Evolutionary conservation across 2,888 invertebrate genomes (phyloP).

Genomic region (Cataglyphis albicans): DNA sequence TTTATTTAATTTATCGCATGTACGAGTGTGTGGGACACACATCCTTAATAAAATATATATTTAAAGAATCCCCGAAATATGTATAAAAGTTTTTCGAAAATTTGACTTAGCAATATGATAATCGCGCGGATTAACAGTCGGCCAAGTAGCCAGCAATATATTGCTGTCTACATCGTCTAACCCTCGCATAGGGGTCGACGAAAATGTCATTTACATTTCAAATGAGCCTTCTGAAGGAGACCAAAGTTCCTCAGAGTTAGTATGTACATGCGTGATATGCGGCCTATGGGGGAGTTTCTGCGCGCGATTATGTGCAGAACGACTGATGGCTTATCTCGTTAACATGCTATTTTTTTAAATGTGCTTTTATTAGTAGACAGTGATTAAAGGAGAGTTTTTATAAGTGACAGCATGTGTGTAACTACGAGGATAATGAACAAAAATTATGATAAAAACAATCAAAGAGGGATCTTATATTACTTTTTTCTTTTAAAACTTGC

Average conservation of each 20-base stretch:
- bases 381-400: neutral
- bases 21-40: neutral
- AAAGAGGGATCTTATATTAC: neutral
- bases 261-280: neutral
- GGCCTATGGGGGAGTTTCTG: neutral
- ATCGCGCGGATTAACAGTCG: neutral
- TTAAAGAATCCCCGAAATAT: neutral
- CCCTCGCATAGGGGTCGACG: conserved; percentile 26
- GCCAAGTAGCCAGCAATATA: neutral
- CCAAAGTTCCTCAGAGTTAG: neutral
- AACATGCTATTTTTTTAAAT: neutral
- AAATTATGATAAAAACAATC: neutral
- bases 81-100: neutral
- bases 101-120: neutral
- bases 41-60: neutral
- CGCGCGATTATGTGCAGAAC: neutral
- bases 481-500: neutral
- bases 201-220: conserved; percentile 66
- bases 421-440: neutral
- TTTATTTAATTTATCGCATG: neutral
- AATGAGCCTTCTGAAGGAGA: conserved; percentile 45
- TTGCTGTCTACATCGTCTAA: neutral
- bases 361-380: neutral
- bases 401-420: neutral
- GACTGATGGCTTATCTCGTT: neutral